These are phyloP conservation scores for Acleris laterana DNA, from an alignment of 2,888 invertebrate species.

Conservation along the genomic window DNA sequence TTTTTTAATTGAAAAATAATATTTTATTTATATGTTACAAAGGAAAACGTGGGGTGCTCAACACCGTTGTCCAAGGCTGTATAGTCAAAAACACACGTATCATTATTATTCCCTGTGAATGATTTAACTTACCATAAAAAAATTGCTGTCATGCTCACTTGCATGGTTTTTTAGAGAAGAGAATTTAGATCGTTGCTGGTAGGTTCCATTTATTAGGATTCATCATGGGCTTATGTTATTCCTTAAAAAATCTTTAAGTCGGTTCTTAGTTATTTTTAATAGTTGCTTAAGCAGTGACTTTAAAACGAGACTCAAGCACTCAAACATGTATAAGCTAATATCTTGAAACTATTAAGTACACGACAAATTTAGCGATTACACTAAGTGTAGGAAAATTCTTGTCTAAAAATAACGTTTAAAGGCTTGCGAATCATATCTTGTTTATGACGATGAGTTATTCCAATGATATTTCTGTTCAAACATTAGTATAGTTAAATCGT, in stretches of 20 bases:
- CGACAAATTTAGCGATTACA: slow-evolving; percentile 23
- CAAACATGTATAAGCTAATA: not conserved
- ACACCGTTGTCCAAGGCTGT: too few species aligned
- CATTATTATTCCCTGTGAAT: too few species aligned
- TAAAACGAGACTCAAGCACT: not conserved
- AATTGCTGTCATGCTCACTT: too few species aligned
- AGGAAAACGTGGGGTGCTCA: too few species aligned
- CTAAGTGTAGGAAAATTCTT: slow-evolving; percentile 26
- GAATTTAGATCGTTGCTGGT: too few species aligned
- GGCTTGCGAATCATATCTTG: slow-evolving; percentile 7
- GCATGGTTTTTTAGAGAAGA: too few species aligned
- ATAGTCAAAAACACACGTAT: too few species aligned
- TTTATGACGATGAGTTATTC: slow-evolving; percentile 27
- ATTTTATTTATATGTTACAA: too few species aligned
- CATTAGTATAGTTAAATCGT: slow-evolving; percentile 5
- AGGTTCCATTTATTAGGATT: too few species aligned
- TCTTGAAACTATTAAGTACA: slow-evolving; percentile 9
- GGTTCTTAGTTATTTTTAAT: not conserved
- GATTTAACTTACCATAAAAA: too few species aligned
- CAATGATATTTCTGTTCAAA: slow-evolving; percentile 21
- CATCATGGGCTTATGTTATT: not conserved
- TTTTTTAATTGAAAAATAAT: too few species aligned
- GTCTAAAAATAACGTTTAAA: slow-evolving; percentile 22
- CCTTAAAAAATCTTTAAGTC: too few species aligned
- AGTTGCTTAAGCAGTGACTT: not conserved